Evolutionary conservation across 2,888 invertebrate genomes (phyloP), one percentile per base, ranked within the genome.

Genomic region (Cabera pusaria): DNA sequence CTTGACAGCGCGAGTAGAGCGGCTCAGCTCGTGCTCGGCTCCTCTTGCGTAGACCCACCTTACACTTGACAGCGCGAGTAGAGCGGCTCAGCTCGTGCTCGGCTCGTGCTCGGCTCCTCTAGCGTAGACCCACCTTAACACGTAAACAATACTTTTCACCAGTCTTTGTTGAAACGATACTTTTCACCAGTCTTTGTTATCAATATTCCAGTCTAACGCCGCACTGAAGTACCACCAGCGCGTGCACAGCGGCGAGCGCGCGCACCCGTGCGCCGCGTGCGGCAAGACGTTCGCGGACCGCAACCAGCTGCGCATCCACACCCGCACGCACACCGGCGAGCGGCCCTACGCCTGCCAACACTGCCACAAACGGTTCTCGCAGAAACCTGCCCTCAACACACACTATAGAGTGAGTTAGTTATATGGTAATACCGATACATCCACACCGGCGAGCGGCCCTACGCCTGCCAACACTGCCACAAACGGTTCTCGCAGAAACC

Each of bases 391-490:
- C 1, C 64, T 90, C 2, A 89, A 82, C 41, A 56, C 86, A 43
- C 92, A 92, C 45, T 86, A 85, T 56, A 79, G 90, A 60, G 90
- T 90, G 1, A 50, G 63, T n/a, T n/a, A n/a, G n/a, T n/a, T n/a
- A n/a, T n/a, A n/a, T n/a, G n/a, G n/a, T n/a, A n/a, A n/a, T n/a
- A n/a, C n/a, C n/a, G n/a, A n/a, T n/a, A n/a, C 1, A 69, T 62
- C 6, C 68, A 75, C 44, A 63, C 72, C 0, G 88, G 86, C 5
- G 84, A 84, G 52, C 58, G 74, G 4, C 88, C 89, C 0, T 89
- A 85, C 61, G 47, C 53, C 12, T 90, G 90, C 49, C 45, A 52
- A 0, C 52, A 55, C 0, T 90, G 90, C 46, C 70, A 59, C 1
- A 73, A 74, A 49, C 43, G 73, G 1, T 90, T 90, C 68, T 70